Evolutionary conservation across 2,113 vertebrate genomes (phyloP), one percentile per base, ranked within the genome.

Genomic region (Caretta caretta): DNA sequence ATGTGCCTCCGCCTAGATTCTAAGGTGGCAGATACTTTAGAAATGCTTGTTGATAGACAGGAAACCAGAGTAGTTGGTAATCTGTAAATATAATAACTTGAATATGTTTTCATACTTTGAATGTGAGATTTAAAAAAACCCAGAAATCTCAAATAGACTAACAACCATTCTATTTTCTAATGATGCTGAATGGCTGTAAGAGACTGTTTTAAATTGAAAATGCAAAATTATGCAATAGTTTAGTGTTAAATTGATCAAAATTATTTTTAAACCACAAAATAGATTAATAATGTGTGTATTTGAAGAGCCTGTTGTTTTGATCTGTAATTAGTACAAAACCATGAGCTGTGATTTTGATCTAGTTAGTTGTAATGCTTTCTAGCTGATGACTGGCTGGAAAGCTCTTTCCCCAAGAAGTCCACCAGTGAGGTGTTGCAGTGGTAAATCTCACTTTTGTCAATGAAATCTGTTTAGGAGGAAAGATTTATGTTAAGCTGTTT

Each of bases 361-460:
- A 97, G 93, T 91, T 94, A 94, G 86, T 84, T 96, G 91, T 31
- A 95, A 94, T 81, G 93, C 85, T 95, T 90, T 95, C 85, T 76
- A 94, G 91, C 20, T 94, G 93, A 95, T 92, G 95, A 96, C 95
- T 90, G 90, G 91, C 89, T 94, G 91, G 80, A 12, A 29, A 93
- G 90, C 82, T 89, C 83, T 97, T 83, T 90, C 88, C 79, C 35
- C 83, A 80, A 84, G 75, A 97, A 97, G 97, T 96, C 62, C 90
- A 95, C 89, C 51, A 56, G 94, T 57, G 84, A 96, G 89, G 20
- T 93, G 91, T 24, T 75, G 49, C 79, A 84, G 96, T 90, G 96
- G 89, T 98, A 97, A 97, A 97, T 98, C 95, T 98, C 90, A 93
- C 81, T 96, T 97, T 97, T 20, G 6, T 96, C 97, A 96, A 93